These are phyloP conservation scores for Strigamia maritima DNA, from an alignment of 2,888 invertebrate species.

Conservation along the genomic window DNA sequence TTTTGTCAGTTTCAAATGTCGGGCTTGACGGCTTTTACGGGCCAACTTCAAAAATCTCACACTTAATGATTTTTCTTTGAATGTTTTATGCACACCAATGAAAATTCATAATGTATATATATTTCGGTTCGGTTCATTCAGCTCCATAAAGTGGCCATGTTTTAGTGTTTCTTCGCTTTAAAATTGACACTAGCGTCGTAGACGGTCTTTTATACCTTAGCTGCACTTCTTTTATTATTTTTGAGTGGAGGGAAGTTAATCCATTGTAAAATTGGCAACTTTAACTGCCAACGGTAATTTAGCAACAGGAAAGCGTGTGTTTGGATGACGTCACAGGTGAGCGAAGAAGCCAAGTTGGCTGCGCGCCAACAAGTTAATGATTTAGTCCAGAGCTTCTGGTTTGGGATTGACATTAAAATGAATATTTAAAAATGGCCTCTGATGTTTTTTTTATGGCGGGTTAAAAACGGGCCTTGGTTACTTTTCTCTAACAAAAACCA, in stretches of 20 bases:
- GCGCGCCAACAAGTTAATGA: constrained; percentile 5
- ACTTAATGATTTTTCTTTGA: too few relatives aligned
- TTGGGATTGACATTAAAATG: constrained; percentile 28
- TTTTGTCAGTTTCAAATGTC: too few relatives aligned
- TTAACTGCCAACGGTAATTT: constrained; percentile 26
- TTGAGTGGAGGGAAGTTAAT: constrained; percentile 22
- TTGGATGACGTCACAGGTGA: constrained; percentile 26
- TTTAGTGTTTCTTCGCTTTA: neutral
- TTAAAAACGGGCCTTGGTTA: neutral
- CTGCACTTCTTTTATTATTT: constrained; percentile 21
- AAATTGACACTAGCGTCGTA: neutral
- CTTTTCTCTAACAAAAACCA: neutral
- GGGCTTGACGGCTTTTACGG: too few relatives aligned
- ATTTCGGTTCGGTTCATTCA: neutral
- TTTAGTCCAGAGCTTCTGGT: constrained; percentile 24
- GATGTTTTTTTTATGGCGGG: constrained; percentile 13
- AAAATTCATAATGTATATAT: too few relatives aligned
- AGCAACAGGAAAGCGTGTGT: constrained; percentile 32
- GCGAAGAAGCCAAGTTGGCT: constrained; percentile 26
- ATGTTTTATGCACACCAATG: too few relatives aligned
- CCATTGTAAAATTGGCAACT: constrained; percentile 26
- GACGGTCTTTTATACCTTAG: neutral
- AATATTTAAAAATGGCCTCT: constrained; percentile 31
- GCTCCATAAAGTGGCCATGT: neutral
- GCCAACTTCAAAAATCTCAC: too few relatives aligned